phyloP scores from a whole-genome alignment of 2,888 invertebrate species.

The Nomada hirtipes region DNA sequence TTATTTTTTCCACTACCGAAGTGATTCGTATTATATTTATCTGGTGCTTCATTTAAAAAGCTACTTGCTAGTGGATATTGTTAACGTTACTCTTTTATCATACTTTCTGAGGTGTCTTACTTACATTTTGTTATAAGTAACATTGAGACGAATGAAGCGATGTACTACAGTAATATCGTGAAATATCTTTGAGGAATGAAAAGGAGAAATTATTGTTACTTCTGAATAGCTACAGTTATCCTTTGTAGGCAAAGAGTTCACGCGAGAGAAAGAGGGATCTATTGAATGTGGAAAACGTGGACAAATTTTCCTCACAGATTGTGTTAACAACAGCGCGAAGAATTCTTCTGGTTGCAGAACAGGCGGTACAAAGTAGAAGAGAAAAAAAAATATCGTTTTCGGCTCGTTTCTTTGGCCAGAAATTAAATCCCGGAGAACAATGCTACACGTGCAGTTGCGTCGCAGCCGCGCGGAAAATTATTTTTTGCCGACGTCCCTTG shows the following conservation, averaged over 20 bases:
- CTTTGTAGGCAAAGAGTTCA: not conserved
- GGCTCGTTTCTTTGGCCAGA: slow-evolving; percentile 43
- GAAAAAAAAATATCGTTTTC: slow-evolving; percentile 29
- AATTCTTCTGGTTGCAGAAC: not conserved
- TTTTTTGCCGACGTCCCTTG: slow-evolving; percentile 53
- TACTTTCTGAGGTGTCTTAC: too few species aligned
- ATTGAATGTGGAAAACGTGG: too few species aligned
- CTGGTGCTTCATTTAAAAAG: too few species aligned
- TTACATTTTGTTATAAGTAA: too few species aligned
- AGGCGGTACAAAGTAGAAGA: not conserved
- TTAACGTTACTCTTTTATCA: too few species aligned
- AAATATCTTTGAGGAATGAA: too few species aligned
- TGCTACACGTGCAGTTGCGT: slow-evolving; percentile 52
- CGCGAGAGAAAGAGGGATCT: too few species aligned
- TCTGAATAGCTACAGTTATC: not conserved
- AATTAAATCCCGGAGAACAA: slow-evolving; percentile 55
- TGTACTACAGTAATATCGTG: too few species aligned
- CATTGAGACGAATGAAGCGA: not conserved
- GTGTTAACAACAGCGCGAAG: not conserved
- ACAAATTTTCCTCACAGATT: not conserved
- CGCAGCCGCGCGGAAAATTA: slow-evolving; percentile 57
- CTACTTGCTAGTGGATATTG: too few species aligned
- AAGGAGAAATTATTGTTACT: not conserved
- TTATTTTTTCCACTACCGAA: too few species aligned
- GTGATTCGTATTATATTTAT: too few species aligned